Evolutionary conservation across 1,140 invertebrate species (phyloP).

Genomic region (Dreissena polymorpha): DNA sequence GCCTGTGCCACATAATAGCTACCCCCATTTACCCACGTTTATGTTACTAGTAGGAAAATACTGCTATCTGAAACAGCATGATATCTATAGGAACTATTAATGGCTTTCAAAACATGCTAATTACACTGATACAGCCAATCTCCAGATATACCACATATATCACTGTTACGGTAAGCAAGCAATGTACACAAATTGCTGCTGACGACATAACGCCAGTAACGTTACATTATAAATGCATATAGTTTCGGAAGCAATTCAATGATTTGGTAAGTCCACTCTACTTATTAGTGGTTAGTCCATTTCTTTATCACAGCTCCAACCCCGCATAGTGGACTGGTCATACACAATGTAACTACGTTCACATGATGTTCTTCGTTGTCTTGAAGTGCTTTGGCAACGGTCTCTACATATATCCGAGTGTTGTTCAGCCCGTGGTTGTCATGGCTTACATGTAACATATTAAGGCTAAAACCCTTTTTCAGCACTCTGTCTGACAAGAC

Average conservation of each 20-base stretch:
- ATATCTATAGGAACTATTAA: background rate
- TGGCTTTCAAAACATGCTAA: slow-evolving; percentile 1
- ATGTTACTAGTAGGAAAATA: too few relatives aligned
- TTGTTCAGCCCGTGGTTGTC: background rate
- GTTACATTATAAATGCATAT: slow-evolving; percentile 6
- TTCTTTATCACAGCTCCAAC: background rate
- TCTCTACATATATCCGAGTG: background rate
- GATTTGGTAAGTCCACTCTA: background rate
- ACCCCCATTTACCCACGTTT: too few relatives aligned
- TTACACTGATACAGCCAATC: background rate
- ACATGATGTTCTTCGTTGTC: background rate
- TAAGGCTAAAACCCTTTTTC: background rate
- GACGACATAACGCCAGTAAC: slow-evolving; percentile 27
- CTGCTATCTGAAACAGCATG: too few relatives aligned
- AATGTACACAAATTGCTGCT: slow-evolving; percentile 13
- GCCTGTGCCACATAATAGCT: too few relatives aligned
- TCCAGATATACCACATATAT: slow-evolving; percentile 10
- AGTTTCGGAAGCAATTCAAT: background rate
- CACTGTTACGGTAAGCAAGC: background rate
- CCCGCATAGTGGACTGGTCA: background rate
- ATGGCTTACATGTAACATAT: background rate
- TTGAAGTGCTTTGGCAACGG: background rate
- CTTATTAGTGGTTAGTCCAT: background rate
- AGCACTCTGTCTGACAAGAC: background rate
- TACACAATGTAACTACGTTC: background rate